Conservation (phyloP, 2,113 vertebrate genomes). For the Syrrhaptes paradoxus region DNA sequence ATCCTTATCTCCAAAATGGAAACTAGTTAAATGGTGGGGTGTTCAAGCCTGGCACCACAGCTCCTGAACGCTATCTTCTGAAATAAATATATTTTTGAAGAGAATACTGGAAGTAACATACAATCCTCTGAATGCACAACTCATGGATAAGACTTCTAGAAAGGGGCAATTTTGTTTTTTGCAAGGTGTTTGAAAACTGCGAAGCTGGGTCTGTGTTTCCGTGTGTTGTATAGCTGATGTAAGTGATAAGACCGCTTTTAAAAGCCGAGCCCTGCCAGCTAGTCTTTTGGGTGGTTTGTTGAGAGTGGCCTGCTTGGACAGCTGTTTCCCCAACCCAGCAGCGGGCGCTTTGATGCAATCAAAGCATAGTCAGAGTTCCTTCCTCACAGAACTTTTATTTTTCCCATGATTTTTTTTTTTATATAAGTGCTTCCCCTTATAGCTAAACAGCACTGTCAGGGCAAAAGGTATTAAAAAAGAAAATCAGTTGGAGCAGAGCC, state of each 20-base stretch:
- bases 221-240: neutral
- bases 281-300: neutral
- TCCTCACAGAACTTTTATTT: neutral
- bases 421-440: neutral
- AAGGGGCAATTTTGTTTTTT: neutral
- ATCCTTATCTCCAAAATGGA: neutral
- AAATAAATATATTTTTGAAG: neutral
- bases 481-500: neutral
- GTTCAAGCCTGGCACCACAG: neutral
- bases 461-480: neutral
- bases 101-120: neutral
- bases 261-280: neutral
- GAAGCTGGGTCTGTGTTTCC: neutral
- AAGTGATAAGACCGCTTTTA: neutral
- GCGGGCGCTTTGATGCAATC: neutral
- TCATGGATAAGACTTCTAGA: neutral
- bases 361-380: slow-evolving; percentile 1
- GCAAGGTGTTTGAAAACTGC: neutral
- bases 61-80: neutral
- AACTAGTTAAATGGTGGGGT: neutral
- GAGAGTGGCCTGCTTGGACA: neutral
- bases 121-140: neutral
- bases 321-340: neutral
- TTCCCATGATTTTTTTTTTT: neutral
- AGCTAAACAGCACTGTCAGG: neutral